Conservation (phyloP, 1,140 invertebrate species). For the Onthophagus taurus region DNA sequence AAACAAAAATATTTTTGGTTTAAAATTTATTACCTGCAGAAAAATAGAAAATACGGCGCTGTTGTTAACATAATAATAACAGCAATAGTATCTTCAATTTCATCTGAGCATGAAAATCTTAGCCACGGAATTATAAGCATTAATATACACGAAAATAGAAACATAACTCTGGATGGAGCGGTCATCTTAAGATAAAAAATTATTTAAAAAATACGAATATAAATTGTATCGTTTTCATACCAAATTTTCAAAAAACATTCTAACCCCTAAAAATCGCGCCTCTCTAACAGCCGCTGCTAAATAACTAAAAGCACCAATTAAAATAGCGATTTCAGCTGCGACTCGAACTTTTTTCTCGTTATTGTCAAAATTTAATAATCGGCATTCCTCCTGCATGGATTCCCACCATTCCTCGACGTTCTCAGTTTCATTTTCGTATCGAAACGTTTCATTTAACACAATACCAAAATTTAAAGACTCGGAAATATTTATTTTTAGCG, state of each 20-base stretch:
- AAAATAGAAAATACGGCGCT: conserved; percentile 96
- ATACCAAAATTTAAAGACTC: conserved; percentile 4
- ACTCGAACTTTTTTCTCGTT: conserved; percentile 53
- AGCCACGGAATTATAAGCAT: conserved; percentile 76
- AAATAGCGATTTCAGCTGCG: conserved; percentile 57
- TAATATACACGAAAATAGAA: conserved; percentile 83
- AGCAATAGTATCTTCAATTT: conserved; percentile 82
- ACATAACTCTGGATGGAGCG: conserved; percentile 84
- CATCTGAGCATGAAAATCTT: conserved; percentile 70
- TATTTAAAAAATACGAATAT: neutral
- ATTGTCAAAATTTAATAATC: conserved; percentile 52
- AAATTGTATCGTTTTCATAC: conserved; percentile 41
- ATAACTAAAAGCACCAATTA: conserved; percentile 69
- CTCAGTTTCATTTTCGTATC: conserved; percentile 13
- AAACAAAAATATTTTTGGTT: neutral
- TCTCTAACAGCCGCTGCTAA: conserved; percentile 72
- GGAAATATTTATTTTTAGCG: neutral
- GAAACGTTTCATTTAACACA: conserved; percentile 9
- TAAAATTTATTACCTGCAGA: conserved; percentile 64
- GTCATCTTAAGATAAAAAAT: conserved; percentile 54
- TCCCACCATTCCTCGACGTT: conserved; percentile 58
- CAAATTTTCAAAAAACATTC: conserved; percentile 88
- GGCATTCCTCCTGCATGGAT: conserved; percentile 56
- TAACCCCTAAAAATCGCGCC: conserved; percentile 69
- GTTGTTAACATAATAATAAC: conserved; percentile 93